Evolutionary conservation across 2,797 vertebrate genomes (phyloP).

Genomic region (Cyclopterus lumpus): DNA sequence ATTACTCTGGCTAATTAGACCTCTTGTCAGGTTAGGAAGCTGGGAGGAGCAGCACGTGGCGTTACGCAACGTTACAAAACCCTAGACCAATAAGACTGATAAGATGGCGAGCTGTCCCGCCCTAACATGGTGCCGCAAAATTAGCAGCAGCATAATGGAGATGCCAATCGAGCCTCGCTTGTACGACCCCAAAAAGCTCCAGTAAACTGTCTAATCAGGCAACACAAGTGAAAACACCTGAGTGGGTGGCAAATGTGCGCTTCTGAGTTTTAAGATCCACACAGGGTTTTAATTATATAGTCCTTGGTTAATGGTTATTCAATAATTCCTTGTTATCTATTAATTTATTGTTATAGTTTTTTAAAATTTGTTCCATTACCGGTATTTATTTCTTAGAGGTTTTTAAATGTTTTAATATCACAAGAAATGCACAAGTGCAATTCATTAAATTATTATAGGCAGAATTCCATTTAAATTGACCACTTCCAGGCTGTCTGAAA

Average conservation of each 20-base stretch:
- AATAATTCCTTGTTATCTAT: background rate
- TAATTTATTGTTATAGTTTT: background rate
- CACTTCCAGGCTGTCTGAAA: background rate
- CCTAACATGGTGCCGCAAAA: background rate
- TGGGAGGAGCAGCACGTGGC: background rate
- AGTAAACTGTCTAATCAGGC: background rate
- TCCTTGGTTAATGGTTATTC: background rate
- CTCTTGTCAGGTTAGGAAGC: background rate
- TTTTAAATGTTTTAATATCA: background rate
- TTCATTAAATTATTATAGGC: background rate
- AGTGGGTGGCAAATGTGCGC: background rate
- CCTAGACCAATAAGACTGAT: background rate
- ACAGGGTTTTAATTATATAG: background rate
- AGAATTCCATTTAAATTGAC: background rate
- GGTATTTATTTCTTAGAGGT: background rate
- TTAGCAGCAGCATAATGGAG: background rate
- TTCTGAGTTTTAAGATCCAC: background rate
- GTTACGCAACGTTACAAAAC: background rate
- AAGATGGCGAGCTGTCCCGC: background rate
- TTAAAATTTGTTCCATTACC: background rate
- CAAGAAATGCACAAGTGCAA: background rate
- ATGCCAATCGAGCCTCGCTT: background rate
- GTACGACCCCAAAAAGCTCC: background rate
- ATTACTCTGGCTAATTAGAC: constrained; percentile 6
- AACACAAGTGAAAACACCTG: background rate